Evolutionary conservation across 2,888 invertebrate genomes (phyloP), one percentile per base, ranked within the genome.

Genomic region (Sycophila texana): DNA sequence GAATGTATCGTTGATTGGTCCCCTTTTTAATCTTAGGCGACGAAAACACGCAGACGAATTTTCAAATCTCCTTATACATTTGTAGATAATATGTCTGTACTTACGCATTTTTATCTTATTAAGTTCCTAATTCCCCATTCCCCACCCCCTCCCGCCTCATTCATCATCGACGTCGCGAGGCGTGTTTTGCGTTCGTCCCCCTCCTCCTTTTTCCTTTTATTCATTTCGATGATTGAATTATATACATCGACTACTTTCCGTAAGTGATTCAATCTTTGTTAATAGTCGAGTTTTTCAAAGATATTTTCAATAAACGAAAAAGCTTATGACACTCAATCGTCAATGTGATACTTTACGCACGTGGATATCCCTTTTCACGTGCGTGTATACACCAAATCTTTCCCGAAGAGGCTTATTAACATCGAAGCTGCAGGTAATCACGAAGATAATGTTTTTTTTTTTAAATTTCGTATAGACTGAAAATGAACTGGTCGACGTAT

Each of bases 261-360:
- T 67, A 67, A 22, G 58, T 30, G 18, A 30, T 55, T 68, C 55
- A 49, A 26, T 55, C 16, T 68, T 53, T 55, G 55, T 68, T 68
- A 68, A 20, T 49, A 65, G 30, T 30, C 67, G 53, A 87, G 86
- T 88, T 88, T 87, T 88, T 87, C 88, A 88, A 85, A 88, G 87
- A 87, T 88, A 88, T 88, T 88, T 88, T 88, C 87, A 88, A 88
- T 87, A 88, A 88, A 88, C 84, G 87, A 88, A 88, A 88, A 88
- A 60, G 58, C 60, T 71, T 60, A 58, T 71, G 20, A 58, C 57
- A 72, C 51, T 61, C 49, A 71, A 71, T 55, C 26, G 20, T 39
- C 39, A 65, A 53, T 66, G 51, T 67, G 53, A 53, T 39, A 13
- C 53, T 67, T 60, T 60, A 39, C 39, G 39, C 39, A 39, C 39